Evolutionary conservation across 2,113 vertebrate genomes (phyloP).

Genomic region (Semicossyphus pulcher): DNA sequence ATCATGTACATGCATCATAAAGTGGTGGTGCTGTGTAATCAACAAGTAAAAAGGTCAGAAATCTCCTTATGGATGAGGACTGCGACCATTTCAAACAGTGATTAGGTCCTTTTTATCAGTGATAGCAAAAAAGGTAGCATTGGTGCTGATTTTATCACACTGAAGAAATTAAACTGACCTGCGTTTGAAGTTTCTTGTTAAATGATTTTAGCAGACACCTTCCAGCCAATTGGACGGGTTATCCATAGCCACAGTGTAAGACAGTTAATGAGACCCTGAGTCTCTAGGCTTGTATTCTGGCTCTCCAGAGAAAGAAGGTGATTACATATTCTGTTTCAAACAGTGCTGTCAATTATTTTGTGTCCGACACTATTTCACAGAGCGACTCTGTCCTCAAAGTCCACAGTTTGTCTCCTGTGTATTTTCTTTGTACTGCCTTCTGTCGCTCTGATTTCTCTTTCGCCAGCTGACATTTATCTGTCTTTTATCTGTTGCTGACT

Average conservation of each 20-base stretch:
- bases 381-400: conserved; percentile 9
- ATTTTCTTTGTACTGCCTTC: conserved; percentile 32
- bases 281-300: background rate
- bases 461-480: conserved; percentile 31
- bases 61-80: background rate
- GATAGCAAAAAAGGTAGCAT: background rate
- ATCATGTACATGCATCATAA: background rate
- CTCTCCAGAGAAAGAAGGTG: background rate
- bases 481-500: conserved; percentile 68
- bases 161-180: background rate
- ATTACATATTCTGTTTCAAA: conserved; percentile 14
- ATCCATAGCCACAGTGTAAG: background rate
- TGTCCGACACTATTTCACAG: background rate
- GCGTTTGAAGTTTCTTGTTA: background rate
- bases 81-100: background rate
- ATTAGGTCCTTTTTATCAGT: background rate
- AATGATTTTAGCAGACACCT: background rate
- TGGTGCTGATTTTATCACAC: background rate
- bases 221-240: background rate
- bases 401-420: conserved; percentile 18
- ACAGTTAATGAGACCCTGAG: conserved; percentile 14
- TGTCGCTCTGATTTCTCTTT: conserved; percentile 32
- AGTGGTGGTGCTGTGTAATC: background rate
- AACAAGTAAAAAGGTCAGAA: background rate
- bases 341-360: background rate